These are phyloP conservation scores for Prostheceraeus crozeri DNA, from an alignment of 2,888 invertebrate species.

Conservation along the genomic window DNA sequence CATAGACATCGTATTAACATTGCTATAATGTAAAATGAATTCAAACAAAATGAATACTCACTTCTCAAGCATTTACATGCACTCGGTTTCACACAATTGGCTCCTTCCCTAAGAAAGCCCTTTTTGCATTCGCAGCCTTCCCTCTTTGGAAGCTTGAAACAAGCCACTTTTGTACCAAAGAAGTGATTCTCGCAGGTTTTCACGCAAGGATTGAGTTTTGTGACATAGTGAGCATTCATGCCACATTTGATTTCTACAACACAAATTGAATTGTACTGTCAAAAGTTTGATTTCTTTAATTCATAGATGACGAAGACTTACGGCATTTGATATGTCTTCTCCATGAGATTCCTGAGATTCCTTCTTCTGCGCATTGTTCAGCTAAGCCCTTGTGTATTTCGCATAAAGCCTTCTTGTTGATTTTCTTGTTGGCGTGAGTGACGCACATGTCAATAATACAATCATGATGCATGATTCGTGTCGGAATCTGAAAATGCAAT, in stretches of 20 bases:
- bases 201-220: conserved; percentile 31
- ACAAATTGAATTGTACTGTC: neutral
- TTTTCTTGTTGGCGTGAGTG: neutral
- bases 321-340: conserved; percentile 6
- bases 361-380: conserved; percentile 24
- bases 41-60: no score
- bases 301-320: neutral
- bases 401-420: neutral
- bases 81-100: conserved; percentile 28
- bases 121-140: conserved; percentile 34
- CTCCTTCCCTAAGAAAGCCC: conserved; percentile 27
- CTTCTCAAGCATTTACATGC: conserved; percentile 30
- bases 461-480: neutral
- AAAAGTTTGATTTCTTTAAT: conserved; percentile 1
- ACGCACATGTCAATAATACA: conserved; percentile 27
- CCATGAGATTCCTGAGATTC: conserved; percentile 24
- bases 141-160: conserved; percentile 32
- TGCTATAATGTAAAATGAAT: no score
- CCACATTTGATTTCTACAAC: no score
- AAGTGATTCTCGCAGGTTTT: conserved; percentile 36
- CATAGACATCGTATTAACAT: no score
- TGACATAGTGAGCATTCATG: neutral
- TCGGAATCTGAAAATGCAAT: no score
- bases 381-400: neutral
- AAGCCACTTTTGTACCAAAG: conserved; percentile 26